Percentiles rank a stretch among this genome's conserved stretches.
Conservation (phyloP, 2,888 invertebrate species). For the Neoitamus cyanurus region DNA sequence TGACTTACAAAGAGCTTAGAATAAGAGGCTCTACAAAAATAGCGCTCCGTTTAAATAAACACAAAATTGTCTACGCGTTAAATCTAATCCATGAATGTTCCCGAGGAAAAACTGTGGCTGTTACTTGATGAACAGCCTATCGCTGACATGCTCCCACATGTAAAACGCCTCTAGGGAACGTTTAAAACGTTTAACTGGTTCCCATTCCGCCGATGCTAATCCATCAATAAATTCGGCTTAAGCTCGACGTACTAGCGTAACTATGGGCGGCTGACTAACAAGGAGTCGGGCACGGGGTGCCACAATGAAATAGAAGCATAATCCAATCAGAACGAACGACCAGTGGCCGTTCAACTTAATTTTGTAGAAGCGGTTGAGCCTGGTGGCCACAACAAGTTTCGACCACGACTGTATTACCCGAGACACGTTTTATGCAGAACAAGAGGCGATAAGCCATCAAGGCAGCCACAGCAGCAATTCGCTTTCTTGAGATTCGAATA, state of each 20-base stretch:
- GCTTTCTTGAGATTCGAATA: constrained; percentile 12
- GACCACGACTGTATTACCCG: constrained; percentile 1
- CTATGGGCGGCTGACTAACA: neutral
- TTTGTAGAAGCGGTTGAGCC: neutral
- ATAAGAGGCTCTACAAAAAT: neutral
- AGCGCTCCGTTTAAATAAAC: neutral
- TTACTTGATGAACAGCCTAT: neutral
- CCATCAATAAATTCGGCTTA: constrained; percentile 28
- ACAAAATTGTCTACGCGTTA: neutral
- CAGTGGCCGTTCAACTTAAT: neutral
- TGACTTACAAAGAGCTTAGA: neutral
- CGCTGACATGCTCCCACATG: neutral
- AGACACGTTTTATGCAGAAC: neutral
- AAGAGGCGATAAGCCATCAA: constrained; percentile 4
- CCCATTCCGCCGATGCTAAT: neutral
- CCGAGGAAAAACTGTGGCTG: neutral
- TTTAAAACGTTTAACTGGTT: neutral
- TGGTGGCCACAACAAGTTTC: neutral
- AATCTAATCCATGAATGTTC: neutral
- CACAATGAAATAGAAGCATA: constrained; percentile 15
- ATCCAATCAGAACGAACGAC: constrained; percentile 11
- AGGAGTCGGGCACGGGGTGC: neutral
- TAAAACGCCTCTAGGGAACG: neutral
- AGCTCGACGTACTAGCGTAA: neutral
- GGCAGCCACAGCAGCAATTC: neutral